Evolutionary conservation across 1,140 invertebrate genomes (phyloP).

Genomic region (Solenopsis fugax): DNA sequence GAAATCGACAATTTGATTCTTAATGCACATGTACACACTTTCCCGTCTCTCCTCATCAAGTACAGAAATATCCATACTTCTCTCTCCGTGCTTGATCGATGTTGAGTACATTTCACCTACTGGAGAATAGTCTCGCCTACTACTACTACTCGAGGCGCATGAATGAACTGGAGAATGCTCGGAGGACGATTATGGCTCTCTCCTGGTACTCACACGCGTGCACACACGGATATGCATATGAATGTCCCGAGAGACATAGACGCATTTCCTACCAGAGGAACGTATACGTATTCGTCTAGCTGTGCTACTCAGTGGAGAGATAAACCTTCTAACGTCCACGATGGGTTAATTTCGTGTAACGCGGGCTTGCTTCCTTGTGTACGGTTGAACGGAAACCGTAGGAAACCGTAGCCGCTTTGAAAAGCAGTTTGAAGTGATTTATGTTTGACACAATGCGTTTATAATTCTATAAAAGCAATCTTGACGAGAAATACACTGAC

Average conservation of each 20-base stretch:
- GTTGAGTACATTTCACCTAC: not conserved
- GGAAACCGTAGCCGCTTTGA: not conserved
- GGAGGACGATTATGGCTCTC: slow-evolving; percentile 52
- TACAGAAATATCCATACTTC: not conserved
- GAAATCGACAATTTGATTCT: not conserved
- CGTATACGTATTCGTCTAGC: slow-evolving; percentile 4
- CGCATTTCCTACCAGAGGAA: not conserved
- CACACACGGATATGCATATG: slow-evolving; percentile 43
- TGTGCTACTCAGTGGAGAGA: slow-evolving; percentile 46
- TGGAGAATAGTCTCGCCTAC: slow-evolving; percentile 1
- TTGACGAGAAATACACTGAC: not conserved
- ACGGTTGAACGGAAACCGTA: slow-evolving; percentile 1
- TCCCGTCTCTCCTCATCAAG: not conserved
- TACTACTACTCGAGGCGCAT: slow-evolving; percentile 26
- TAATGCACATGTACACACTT: not conserved
- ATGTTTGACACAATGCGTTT: not conserved
- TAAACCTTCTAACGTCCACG: slow-evolving; percentile 35
- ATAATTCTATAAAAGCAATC: not conserved
- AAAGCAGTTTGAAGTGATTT: slow-evolving; percentile 26
- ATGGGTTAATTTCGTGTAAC: slow-evolving; percentile 3
- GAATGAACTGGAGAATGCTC: slow-evolving; percentile 58
- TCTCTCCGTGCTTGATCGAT: not conserved
- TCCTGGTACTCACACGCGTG: slow-evolving; percentile 39
- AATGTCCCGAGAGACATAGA: slow-evolving; percentile 49
- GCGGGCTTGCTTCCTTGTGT: not conserved